These are phyloP conservation scores for Stegodyphus dumicola DNA, from an alignment of 1,140 invertebrate genomes.

Conservation along the genomic window DNA sequence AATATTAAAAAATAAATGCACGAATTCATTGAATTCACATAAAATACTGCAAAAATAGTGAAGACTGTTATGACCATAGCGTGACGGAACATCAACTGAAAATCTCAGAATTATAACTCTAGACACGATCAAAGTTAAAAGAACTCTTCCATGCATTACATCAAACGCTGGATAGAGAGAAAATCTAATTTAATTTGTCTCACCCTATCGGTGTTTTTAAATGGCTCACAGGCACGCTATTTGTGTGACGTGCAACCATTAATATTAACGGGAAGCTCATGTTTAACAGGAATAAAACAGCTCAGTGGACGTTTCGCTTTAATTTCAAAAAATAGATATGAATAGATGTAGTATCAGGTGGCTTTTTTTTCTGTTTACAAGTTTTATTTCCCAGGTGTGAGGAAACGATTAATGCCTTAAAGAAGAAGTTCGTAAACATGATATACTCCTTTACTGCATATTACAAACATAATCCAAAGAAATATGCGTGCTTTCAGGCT, in stretches of 20 bases:
- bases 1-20: too few relatives aligned
- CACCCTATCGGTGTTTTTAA: slow-evolving; percentile 29
- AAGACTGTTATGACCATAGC: too few relatives aligned
- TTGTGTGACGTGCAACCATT: slow-evolving; percentile 28
- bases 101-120: neutral
- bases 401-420: too few relatives aligned
- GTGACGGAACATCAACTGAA: neutral
- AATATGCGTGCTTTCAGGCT: too few relatives aligned
- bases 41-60: too few relatives aligned
- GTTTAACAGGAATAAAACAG: slow-evolving; percentile 17
- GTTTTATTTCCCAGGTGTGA: neutral
- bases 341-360: neutral
- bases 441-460: too few relatives aligned
- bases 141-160: slow-evolving; percentile 6
- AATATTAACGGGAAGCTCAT: slow-evolving; percentile 46
- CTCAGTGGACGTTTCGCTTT: slow-evolving; percentile 15
- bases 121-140: slow-evolving; percentile 1
- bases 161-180: slow-evolving; percentile 6
- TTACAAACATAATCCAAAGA: too few relatives aligned
- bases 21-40: too few relatives aligned
- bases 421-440: too few relatives aligned
- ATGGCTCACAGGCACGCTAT: slow-evolving; percentile 37
- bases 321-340: slow-evolving; percentile 26
- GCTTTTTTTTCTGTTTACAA: neutral
- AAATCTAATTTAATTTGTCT: slow-evolving; percentile 39